Conservation (phyloP, 2,113 vertebrate genomes). For the Antidorcas marsupialis region DNA sequence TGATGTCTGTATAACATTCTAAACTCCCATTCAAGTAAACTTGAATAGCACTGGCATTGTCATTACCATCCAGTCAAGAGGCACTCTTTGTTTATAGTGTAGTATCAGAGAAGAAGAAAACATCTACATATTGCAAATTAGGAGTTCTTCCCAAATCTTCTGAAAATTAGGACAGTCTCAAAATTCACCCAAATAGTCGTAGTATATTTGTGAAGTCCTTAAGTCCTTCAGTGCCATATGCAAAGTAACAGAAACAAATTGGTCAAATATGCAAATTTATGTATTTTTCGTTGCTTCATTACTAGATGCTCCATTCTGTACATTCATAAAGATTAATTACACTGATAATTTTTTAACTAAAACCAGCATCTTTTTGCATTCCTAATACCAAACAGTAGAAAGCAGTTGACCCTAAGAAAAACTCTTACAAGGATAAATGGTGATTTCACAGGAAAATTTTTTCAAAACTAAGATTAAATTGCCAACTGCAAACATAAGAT, state of each 20-base stretch:
- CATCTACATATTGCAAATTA: not conserved
- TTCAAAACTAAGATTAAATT: constrained; percentile 23
- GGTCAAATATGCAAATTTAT: not conserved
- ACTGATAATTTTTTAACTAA: constrained; percentile 5
- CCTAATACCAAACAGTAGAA: not conserved
- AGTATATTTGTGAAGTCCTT: not conserved
- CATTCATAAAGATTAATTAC: constrained; percentile 27
- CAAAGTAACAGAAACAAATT: not conserved
- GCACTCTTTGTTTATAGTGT: not conserved
- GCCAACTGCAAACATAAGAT: not conserved
- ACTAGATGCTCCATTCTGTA: not conserved
- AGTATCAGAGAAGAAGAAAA: not conserved
- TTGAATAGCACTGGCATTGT: not conserved
- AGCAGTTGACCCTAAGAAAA: not conserved
- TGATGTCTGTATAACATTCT: not conserved
- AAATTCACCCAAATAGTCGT: not conserved
- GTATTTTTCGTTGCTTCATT: not conserved
- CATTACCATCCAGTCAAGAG: not conserved
- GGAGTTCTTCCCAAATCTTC: not conserved
- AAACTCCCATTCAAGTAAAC: not conserved
- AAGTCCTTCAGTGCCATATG: not conserved
- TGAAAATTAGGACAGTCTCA: not conserved
- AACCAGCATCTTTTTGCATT: not conserved
- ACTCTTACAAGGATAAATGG: not conserved
- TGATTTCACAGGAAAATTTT: not conserved